Evolutionary conservation across 2,888 invertebrate species (phyloP).

Genomic region (Desoria tigrina): DNA sequence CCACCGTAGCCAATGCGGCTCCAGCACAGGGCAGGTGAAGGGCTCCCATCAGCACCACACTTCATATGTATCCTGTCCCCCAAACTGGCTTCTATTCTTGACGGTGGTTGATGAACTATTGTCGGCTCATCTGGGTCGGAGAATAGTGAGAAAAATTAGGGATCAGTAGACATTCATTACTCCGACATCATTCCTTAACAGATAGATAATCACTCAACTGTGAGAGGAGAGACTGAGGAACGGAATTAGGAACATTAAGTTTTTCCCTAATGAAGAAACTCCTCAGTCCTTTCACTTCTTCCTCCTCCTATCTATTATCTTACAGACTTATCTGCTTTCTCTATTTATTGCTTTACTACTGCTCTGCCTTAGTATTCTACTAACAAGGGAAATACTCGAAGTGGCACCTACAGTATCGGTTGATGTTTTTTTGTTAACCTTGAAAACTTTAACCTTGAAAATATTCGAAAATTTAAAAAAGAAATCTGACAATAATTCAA

Average conservation of each 20-base stretch:
- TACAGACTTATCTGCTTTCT: too few species aligned
- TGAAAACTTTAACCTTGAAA: too few species aligned
- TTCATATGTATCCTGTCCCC: slow-evolving; percentile 84
- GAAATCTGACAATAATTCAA: too few species aligned
- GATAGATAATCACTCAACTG: slow-evolving; percentile 6
- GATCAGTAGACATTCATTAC: slow-evolving; percentile 1
- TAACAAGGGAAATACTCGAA: too few species aligned
- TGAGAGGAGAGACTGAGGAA: not conserved
- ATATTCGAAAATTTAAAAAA: too few species aligned
- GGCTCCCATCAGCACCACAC: slow-evolving; percentile 67
- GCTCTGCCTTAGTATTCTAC: too few species aligned
- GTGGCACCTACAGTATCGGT: too few species aligned
- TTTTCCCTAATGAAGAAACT: not conserved
- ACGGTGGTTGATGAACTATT: slow-evolving; percentile 54
- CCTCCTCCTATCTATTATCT: not conserved
- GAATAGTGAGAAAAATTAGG: slow-evolving; percentile 14
- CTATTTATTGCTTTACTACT: too few species aligned
- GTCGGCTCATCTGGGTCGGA: slow-evolving; percentile 53
- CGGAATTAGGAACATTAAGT: slow-evolving; percentile 9
- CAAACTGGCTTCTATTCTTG: slow-evolving; percentile 69
- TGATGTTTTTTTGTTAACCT: too few species aligned
- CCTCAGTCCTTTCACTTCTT: not conserved
- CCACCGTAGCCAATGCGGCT: slow-evolving; percentile 60
- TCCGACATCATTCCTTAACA: not conserved
- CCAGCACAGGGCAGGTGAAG: slow-evolving; percentile 62